Evolutionary conservation across 2,113 vertebrate species (phyloP), one percentile per base, ranked within the genome.

Genomic region (Trichomycterus rosablanca): DNA sequence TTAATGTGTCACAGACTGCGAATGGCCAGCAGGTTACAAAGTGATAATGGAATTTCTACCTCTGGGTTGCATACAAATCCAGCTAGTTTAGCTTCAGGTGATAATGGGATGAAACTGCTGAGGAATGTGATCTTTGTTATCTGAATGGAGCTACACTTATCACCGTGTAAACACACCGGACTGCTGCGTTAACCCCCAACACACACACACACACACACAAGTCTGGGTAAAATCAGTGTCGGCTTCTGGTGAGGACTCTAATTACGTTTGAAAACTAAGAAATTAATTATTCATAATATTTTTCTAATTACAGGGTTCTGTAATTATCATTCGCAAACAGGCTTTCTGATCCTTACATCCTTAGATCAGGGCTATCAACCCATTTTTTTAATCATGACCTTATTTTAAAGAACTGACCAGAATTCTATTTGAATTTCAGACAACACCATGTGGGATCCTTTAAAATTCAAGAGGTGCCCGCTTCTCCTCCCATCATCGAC

Each of bases 111-210:
- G 42, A 1, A 34, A 42, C n/a, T n/a, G n/a, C n/a, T 53, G 66
- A 78, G 82, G 81, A 67, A 65, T 74, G 40, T 18, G n/a, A 67
- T 74, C 70, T 70, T 67, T 59, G 64, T 72, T 76, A 77, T 82
- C 78, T 65, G 64, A 70, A 68, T 67, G 51, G 73, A 58, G 78
- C 74, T 77, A 23, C 20, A 2, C 68, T 87, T 87, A 88, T 88
- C 84, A 75, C 72, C 73, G 76, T 48, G 81, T 85, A 86, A 87
- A 86, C 83, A 86, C 74, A 77, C 73, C 46, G 57, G 12, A 48
- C 67, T 70, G 59, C 79, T 83, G 81, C 77, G 78, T 84, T 83
- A 74, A 82, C 75, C 23, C 45, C 40, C 48, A 44, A 3, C 35
- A 15, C 39, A 42, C 56, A 63, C 35, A 44, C 51, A 64, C 19